phyloP scores from a whole-genome alignment of 2,888 invertebrate genomes.

The Heterodera filipjevi region DNA sequence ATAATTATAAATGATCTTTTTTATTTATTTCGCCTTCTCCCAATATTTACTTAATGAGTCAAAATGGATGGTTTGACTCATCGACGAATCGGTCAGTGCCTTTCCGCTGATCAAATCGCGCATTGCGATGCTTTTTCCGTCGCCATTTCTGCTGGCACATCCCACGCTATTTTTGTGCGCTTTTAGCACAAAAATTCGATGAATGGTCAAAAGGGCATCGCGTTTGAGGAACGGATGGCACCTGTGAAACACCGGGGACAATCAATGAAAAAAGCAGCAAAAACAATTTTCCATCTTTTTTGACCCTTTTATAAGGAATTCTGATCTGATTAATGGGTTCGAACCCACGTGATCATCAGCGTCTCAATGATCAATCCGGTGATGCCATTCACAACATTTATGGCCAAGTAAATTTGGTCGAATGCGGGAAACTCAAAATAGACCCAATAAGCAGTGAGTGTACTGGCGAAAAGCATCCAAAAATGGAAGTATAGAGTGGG shows the following conservation, averaged over 20 bases:
- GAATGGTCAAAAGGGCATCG: background rate
- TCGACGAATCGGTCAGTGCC: background rate
- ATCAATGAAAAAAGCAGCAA: no score
- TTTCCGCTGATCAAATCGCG: background rate
- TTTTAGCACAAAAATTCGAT: background rate
- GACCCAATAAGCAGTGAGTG: background rate
- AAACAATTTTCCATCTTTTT: no score
- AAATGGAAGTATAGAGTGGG: background rate
- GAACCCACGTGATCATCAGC: background rate
- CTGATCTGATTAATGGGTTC: no score
- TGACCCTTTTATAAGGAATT: no score
- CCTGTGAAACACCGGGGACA: background rate
- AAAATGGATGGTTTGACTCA: background rate
- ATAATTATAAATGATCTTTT: background rate
- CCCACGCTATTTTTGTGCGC: background rate
- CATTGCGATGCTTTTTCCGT: background rate
- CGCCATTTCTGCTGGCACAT: background rate
- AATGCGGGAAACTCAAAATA: background rate
- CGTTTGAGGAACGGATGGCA: constrained; percentile 6
- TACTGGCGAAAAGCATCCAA: background rate
- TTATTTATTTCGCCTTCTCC: background rate
- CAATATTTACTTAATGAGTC: background rate
- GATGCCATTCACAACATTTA: background rate
- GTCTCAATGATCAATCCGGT: background rate
- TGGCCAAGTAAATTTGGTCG: background rate